phyloP scores from a whole-genome alignment of 2,797 vertebrate species.

The Corythornis leucogaster region DNA sequence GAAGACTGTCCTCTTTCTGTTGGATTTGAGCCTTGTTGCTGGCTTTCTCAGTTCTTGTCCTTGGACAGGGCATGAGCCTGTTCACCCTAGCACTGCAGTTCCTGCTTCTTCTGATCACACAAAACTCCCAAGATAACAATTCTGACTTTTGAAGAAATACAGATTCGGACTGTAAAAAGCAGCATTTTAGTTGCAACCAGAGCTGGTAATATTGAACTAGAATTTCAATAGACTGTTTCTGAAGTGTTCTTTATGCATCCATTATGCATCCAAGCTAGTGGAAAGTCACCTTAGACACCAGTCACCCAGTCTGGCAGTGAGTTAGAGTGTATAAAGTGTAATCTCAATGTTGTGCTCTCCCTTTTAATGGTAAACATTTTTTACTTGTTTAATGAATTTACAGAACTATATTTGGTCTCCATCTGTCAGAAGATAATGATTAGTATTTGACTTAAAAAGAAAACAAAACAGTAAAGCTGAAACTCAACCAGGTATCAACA shows the following conservation, averaged over 20 bases:
- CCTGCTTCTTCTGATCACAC: neutral
- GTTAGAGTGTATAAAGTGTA: neutral
- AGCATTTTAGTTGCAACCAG: neutral
- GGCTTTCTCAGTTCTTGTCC: neutral
- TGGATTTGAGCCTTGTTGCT: neutral
- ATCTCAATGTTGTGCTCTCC: neutral
- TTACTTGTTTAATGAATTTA: neutral
- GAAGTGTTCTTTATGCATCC: neutral
- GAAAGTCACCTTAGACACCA: neutral
- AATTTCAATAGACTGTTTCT: neutral
- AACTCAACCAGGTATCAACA: neutral
- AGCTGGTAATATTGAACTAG: neutral
- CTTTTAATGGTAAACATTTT: neutral
- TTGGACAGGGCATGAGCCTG: fast-evolving
- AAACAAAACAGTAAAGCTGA: neutral
- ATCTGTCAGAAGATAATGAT: neutral
- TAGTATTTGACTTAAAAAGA: neutral
- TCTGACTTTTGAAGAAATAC: neutral
- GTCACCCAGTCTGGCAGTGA: neutral
- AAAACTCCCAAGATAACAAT: neutral
- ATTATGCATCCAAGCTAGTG: neutral
- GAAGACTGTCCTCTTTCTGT: neutral
- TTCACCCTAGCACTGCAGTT: fast-evolving
- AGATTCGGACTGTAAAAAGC: neutral
- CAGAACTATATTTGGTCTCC: neutral